A percentile compares a stretch with the other conserved stretches of the same genome.
Conservation (phyloP, 2,888 invertebrate species). For the Thera obeliscata region DNA sequence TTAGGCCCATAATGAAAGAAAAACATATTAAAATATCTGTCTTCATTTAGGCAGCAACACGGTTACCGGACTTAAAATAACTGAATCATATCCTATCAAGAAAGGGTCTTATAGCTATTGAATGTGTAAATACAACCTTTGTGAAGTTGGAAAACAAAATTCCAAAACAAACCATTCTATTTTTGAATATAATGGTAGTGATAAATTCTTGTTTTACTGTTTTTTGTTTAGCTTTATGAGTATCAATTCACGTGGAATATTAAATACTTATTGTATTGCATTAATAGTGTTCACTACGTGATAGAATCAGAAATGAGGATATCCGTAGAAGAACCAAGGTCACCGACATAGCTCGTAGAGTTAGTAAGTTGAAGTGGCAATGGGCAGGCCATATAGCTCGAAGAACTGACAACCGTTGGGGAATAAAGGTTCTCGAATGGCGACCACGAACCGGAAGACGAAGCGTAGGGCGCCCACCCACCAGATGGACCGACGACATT, state of each 20-base stretch:
- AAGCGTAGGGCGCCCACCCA: too few species aligned
- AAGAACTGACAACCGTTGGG: too few species aligned
- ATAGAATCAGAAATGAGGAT: not conserved
- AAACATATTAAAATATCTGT: not conserved
- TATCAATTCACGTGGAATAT: not conserved
- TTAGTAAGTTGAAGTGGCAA: too few species aligned
- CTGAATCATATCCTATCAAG: not conserved
- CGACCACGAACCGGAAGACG: too few species aligned
- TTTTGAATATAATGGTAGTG: not conserved
- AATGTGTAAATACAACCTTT: not conserved
- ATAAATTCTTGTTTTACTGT: not conserved
- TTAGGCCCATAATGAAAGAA: not conserved
- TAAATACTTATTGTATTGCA: not conserved
- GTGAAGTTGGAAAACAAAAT: constrained; percentile 1
- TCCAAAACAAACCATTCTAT: constrained; percentile 9
- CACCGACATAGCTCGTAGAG: too few species aligned
- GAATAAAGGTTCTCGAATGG: too few species aligned
- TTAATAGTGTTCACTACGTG: not conserved
- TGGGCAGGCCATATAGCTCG: too few species aligned
- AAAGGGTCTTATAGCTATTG: not conserved
- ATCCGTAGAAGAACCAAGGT: too few species aligned
- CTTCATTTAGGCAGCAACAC: constrained; percentile 4
- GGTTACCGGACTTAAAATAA: not conserved
- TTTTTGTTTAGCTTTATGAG: too few species aligned
- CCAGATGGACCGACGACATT: too few species aligned